Base-by-base conservation (phyloP, 1,140 invertebrate genomes). In the Zaprionus gabonicus region DNA sequence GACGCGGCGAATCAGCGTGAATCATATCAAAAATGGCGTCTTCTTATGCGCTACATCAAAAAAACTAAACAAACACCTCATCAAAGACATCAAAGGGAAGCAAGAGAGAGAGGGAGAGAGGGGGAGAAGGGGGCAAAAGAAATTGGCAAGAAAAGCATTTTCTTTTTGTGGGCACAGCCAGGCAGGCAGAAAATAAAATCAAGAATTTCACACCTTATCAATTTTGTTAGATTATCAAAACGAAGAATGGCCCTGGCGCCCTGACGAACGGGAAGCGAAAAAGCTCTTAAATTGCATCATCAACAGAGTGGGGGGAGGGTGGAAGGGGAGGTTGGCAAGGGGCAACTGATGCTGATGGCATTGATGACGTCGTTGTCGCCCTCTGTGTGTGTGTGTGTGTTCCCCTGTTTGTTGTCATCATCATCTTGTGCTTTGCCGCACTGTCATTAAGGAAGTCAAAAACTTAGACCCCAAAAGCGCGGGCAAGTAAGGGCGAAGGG, bases 161-260 rank as follows among this genome's bases (percentile, higher is more conserved):
- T 73, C 68, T 74, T 25, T 69, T 68, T 56, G 74, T 78, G 78
- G 77, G 41, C n/a, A 17, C 15, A n/a, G 38, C 38, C 41, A 46
- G 41, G 41, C 71, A 71, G 70, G 81, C 71, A 88, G 81, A 85
- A 90, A 88, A 90, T 85, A 90, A 90, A 90, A 90, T 90, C 86
- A 90, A 80, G 82, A 80, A 90, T 90, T 90, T 90, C 86, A 90
- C 85, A 90, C 85, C 85, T 88, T 88, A 90, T 88, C 85, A 90
- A 90, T 90, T 90, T 90, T 90, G 79, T 72, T 85, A 90, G 82
- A 90, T 90, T 91, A 90, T 90, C 84, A 90, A 85, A 85, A 76
- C 70, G 70, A 85, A 80, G 55, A 72, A 74, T 60, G 59, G 58
- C 64, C 58, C 20, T 34, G 59, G 31, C 41, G 5, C 38, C 6